phyloP scores from a whole-genome alignment of 2,888 invertebrate species.

The Leptinotarsa juncta region DNA sequence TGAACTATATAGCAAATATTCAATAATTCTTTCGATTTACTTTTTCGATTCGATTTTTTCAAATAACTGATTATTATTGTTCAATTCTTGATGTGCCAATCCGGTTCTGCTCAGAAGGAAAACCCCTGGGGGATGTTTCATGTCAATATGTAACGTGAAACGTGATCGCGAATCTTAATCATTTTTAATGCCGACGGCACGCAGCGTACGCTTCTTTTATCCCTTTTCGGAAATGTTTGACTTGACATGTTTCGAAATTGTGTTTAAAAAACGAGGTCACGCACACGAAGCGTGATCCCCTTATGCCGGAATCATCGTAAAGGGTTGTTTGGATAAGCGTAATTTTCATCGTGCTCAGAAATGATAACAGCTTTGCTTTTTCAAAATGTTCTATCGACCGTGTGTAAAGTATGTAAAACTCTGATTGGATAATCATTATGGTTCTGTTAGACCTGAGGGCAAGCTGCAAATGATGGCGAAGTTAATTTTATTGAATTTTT shows the following conservation, averaged over 20 bases:
- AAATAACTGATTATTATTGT: too few relatives aligned
- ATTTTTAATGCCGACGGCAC: conserved; percentile 20
- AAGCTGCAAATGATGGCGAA: not conserved
- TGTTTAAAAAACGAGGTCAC: conserved; percentile 19
- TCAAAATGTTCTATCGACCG: not conserved
- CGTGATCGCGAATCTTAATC: conserved; percentile 26
- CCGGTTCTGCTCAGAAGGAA: not conserved
- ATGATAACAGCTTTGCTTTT: conserved; percentile 12
- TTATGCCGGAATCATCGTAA: conserved; percentile 2
- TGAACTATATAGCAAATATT: too few relatives aligned
- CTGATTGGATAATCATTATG: not conserved
- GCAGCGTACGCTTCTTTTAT: conserved; percentile 19
- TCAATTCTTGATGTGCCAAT: not conserved
- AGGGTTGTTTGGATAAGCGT: conserved; percentile 16
- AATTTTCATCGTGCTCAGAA: conserved; percentile 17
- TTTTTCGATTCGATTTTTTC: too few relatives aligned
- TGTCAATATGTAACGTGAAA: conserved; percentile 24
- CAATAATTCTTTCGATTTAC: too few relatives aligned
- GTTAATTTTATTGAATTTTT: not conserved
- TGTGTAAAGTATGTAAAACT: not conserved
- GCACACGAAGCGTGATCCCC: conserved; percentile 14
- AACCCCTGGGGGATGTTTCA: conserved; percentile 1
- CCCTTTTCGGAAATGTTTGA: conserved; percentile 19
- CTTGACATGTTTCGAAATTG: conserved; percentile 18
- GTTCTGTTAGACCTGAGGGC: not conserved